phyloP scores from a whole-genome alignment of 2,113 vertebrate genomes.

The Hirundichthys speculiger region DNA sequence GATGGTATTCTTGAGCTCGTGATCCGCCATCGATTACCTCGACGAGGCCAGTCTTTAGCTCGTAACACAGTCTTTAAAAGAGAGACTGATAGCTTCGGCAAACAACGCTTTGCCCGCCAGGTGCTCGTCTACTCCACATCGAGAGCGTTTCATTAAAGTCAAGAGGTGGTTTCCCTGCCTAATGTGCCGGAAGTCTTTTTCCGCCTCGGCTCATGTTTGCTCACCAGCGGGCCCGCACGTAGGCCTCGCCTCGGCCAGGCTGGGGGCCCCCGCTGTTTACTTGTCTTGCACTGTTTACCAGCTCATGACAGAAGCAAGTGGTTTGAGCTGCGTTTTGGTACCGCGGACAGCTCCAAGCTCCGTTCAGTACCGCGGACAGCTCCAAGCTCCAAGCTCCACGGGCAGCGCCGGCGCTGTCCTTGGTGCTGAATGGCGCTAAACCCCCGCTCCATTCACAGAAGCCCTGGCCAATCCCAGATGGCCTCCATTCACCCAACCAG shows the following conservation, averaged over 20 bases:
- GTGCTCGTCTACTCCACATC: conserved; percentile 70
- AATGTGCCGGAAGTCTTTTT: conserved; percentile 70
- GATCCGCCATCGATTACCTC: conserved; percentile 4
- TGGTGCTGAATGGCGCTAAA: conserved; percentile 56
- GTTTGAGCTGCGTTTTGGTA: conserved; percentile 2
- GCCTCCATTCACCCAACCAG: conserved; percentile 65
- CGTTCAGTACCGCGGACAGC: conserved; percentile 41
- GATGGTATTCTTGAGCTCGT: not conserved
- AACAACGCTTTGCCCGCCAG: conserved; percentile 63
- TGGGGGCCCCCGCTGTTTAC: not conserved
- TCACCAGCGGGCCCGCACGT: conserved; percentile 10
- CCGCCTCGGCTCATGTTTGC: conserved; percentile 52
- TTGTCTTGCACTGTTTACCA: too few species aligned
- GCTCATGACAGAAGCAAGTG: too few species aligned
- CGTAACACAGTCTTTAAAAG: conserved; percentile 1
- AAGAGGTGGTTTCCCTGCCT: conserved; percentile 68
- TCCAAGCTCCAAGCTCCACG: not conserved
- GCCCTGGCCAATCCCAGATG: conserved; percentile 69
- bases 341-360: conserved; percentile 25
- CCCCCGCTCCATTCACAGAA: conserved; percentile 70
- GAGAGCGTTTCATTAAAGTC: conserved; percentile 70
- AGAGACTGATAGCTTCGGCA: conserved; percentile 41
- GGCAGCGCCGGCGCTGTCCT: conserved; percentile 21
- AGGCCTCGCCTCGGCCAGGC: conserved; percentile 8
- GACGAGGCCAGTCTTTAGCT: not conserved